Evolutionary conservation across 2,113 vertebrate species (phyloP).

Genomic region (Aptenodytes patagonicus): DNA sequence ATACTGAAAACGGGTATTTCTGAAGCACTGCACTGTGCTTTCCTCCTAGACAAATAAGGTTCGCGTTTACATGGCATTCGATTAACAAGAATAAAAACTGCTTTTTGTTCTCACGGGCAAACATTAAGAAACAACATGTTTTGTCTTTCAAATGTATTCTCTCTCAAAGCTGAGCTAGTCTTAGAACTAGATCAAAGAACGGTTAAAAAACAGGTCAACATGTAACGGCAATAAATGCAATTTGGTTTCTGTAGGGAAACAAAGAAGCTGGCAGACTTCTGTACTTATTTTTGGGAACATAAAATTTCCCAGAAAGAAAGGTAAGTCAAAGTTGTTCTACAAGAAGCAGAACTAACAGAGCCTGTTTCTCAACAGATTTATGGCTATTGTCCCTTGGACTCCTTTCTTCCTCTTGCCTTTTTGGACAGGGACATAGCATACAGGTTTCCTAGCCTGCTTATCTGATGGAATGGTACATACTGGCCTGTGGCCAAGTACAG

Average conservation of each 20-base stretch:
- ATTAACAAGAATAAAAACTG: neutral
- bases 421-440: neutral
- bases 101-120: accelerated
- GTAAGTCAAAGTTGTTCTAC: neutral
- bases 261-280: neutral
- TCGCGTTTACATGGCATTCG: accelerated
- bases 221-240: accelerated
- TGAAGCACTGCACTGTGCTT: accelerated
- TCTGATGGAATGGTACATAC: accelerated
- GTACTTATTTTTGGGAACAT: neutral
- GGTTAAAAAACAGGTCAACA: neutral
- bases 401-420: neutral
- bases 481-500: neutral
- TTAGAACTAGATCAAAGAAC: neutral
- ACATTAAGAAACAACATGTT: accelerated
- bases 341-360: neutral
- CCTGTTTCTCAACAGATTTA: neutral
- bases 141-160: neutral
- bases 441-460: neutral
- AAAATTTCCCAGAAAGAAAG: neutral
- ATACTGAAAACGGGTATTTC: accelerated
- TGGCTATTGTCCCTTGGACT: neutral
- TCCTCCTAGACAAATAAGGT: accelerated
- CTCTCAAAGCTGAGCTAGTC: neutral
- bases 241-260: neutral